Base-by-base conservation (phyloP, 2,113 vertebrate genomes). In the Bettongia penicillata region DNA sequence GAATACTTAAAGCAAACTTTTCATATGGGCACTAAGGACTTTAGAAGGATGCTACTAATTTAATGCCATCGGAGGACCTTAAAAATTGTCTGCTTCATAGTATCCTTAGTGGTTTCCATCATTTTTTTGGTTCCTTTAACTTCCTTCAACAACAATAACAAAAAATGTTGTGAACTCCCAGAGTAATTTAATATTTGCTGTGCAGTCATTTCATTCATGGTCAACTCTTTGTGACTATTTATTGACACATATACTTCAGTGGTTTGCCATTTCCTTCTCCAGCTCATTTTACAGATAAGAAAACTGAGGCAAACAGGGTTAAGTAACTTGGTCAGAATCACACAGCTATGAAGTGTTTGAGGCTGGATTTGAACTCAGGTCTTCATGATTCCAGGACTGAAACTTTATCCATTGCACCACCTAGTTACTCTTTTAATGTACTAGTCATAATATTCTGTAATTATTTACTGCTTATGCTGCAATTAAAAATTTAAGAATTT, bases 41-140 rank as follows among this genome's bases (percentile, higher is more conserved):
- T 51, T 51, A 95, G 57, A 90, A 94, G 91, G 52, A 96, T 53
- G 51, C 90, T 96, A 97, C 96, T 93, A 94, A 61, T 94, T 94
- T 93, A 94, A 97, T 96, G 93, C 93, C 37, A 43, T 22, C n/a
- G 43, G 16, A 43, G 37, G 19, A 22, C 31, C 14, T 43, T 77
- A 77, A 43, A 77, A 19, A 43, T 43, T 37, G 43, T 6, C 16
- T 84, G n/a, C 14, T 68, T 68, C 61, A 68, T 68, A 68, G 61
- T 68, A n/a, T 19, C 4, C 31, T n/a, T 14, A 16, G 8, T n/a
- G 31, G 61, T 68, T n/a, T 68, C 3, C 61, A 68, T n/a, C 61
- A 16, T 37, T 68, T 68, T 68, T 31, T 31, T 53, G 9, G 28
- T 61, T 61, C 25, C 26, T 37, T 37, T 3, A 68, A 31, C 5